Conservation (phyloP, 2,797 vertebrate species). For the Pipistrellus pipistrellus region DNA sequence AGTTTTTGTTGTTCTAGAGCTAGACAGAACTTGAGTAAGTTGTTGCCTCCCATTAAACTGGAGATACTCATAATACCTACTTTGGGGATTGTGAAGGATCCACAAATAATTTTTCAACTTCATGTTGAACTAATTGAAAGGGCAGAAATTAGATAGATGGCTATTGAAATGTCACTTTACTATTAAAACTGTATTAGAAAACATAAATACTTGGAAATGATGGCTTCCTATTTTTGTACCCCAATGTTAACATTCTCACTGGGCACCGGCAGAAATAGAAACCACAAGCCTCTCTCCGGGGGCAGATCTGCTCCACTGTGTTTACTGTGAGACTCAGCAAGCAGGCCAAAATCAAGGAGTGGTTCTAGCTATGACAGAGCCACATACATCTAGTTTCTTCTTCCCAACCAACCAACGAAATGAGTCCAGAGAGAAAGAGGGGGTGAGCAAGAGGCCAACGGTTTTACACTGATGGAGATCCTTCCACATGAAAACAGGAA, state of each 20-base stretch:
- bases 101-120: not conserved
- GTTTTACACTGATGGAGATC: not conserved
- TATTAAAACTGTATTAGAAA: conserved; percentile 4
- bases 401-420: not conserved
- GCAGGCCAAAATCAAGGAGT: not conserved
- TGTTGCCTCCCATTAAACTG: not conserved
- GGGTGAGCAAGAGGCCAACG: not conserved
- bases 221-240: not conserved
- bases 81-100: not conserved
- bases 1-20: not conserved
- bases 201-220: not conserved
- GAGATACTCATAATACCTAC: not conserved
- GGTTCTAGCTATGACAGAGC: not conserved
- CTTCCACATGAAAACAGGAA: not conserved
- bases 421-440: not conserved
- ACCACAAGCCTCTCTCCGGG: not conserved
- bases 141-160: not conserved
- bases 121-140: not conserved
- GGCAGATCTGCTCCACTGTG: not conserved
- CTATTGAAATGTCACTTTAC: not conserved
- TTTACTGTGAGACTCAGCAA: not conserved
- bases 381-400: not conserved
- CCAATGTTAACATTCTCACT: not conserved
- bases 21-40: not conserved
- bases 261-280: not conserved